Conservation (phyloP, 2,113 vertebrate species). For the Neoarius graeffei region DNA sequence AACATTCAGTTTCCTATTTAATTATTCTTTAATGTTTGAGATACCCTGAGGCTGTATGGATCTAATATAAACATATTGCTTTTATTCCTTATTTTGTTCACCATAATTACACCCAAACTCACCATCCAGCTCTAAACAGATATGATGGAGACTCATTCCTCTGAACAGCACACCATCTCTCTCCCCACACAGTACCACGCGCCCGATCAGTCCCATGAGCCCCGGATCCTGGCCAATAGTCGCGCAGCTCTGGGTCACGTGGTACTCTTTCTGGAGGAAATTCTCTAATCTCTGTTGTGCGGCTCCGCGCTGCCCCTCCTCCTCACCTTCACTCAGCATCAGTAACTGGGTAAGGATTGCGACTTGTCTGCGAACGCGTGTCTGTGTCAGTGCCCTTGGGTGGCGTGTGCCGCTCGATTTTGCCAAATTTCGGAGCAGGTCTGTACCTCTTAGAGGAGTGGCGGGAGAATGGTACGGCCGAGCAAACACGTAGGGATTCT, state of each 20-base stretch:
- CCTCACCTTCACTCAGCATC: slow-evolving; percentile 70
- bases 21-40: not conserved
- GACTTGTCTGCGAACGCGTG: slow-evolving; percentile 72
- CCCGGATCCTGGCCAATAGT: slow-evolving; percentile 70
- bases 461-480: slow-evolving; percentile 77
- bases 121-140: slow-evolving; percentile 79
- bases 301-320: slow-evolving; percentile 58
- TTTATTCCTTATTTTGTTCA: not conserved
- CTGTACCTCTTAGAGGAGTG: slow-evolving; percentile 74
- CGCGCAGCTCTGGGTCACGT: slow-evolving; percentile 75
- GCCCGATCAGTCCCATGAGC: slow-evolving; percentile 75
- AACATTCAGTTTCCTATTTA: not conserved
- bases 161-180: slow-evolving; percentile 75
- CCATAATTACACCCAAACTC: slow-evolving; percentile 42
- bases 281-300: slow-evolving; percentile 69
- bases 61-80: not conserved
- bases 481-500: slow-evolving; percentile 76
- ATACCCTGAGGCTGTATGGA: too few relatives aligned
- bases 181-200: slow-evolving; percentile 77
- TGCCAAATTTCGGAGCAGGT: slow-evolving; percentile 75
- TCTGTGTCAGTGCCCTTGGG: slow-evolving; percentile 68
- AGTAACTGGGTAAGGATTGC: slow-evolving; percentile 77
- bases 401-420: slow-evolving; percentile 73
- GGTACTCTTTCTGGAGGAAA: slow-evolving; percentile 76
- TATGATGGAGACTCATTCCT: slow-evolving; percentile 79